Percentiles rank a stretch among this genome's conserved stretches.
These are phyloP conservation scores for Coreoperca whiteheadi DNA, from an alignment of 2,113 vertebrate species.

Conservation along the genomic window DNA sequence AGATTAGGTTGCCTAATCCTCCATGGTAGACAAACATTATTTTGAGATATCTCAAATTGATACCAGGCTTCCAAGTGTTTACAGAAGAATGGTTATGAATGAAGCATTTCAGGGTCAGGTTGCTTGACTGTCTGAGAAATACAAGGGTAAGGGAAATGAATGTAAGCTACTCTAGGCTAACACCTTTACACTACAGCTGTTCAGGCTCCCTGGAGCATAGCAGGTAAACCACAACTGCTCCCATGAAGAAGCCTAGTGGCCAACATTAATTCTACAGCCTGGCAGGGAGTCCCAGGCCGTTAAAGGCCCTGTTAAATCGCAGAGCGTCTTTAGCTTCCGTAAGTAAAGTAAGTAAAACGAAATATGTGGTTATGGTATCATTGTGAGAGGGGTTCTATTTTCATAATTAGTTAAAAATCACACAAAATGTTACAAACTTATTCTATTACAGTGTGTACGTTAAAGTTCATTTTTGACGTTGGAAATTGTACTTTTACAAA, in stretches of 20 bases:
- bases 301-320: not conserved
- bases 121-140: not conserved
- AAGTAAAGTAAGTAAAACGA: not conserved
- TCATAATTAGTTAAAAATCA: not conserved
- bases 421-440: not conserved
- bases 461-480: not conserved
- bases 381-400: not conserved
- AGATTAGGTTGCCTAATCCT: not conserved
- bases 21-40: not conserved
- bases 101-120: not conserved
- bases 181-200: not conserved
- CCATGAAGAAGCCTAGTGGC: not conserved
- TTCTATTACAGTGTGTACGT: not conserved
- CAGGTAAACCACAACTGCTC: slow-evolving; percentile 14
- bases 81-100: not conserved
- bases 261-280: not conserved
- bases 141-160: not conserved
- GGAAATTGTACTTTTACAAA: not conserved
- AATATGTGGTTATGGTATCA: not conserved
- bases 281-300: not conserved
- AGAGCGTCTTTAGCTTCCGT: not conserved
- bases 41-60: not conserved
- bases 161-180: not conserved
- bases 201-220: not conserved
- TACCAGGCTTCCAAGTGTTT: not conserved